Conservation (phyloP, 2,113 vertebrate genomes). For the Uria aalge region DNA sequence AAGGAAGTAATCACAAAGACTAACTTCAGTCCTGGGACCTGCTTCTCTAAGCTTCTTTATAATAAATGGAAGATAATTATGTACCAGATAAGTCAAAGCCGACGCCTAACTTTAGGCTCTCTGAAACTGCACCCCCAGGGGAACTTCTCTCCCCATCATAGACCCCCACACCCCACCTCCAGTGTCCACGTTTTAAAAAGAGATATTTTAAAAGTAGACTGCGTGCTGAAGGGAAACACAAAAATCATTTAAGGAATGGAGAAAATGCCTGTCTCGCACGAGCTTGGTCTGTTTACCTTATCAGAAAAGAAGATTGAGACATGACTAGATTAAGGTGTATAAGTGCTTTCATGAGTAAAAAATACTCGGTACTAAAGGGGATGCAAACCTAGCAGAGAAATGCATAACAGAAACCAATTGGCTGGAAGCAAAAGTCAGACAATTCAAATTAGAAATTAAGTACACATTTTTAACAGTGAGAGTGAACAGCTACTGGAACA, state of each 20-base stretch:
- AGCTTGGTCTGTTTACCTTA: neutral
- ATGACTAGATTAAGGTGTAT: neutral
- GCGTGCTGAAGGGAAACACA: neutral
- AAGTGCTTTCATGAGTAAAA: neutral
- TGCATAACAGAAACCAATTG: neutral
- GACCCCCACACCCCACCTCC: neutral
- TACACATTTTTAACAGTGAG: neutral
- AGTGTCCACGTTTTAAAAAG: neutral
- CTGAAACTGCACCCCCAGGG: neutral
- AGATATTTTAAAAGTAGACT: neutral
- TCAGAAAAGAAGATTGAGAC: neutral
- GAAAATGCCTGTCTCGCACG: neutral
- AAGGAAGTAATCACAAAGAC: neutral
- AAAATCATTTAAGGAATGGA: neutral
- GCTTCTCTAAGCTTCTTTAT: neutral
- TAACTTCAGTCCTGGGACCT: neutral
- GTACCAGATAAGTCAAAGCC: neutral
- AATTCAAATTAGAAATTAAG: neutral
- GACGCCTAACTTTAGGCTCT: neutral
- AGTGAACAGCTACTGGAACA: neutral
- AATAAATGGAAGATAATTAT: neutral
- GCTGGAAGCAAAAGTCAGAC: neutral
- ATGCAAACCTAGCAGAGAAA: neutral
- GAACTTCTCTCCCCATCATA: neutral
- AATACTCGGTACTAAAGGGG: neutral